Evolutionary conservation across 1,140 invertebrate genomes (phyloP), one percentile per base, ranked within the genome.

Genomic region (Drosophila subpulchrella): DNA sequence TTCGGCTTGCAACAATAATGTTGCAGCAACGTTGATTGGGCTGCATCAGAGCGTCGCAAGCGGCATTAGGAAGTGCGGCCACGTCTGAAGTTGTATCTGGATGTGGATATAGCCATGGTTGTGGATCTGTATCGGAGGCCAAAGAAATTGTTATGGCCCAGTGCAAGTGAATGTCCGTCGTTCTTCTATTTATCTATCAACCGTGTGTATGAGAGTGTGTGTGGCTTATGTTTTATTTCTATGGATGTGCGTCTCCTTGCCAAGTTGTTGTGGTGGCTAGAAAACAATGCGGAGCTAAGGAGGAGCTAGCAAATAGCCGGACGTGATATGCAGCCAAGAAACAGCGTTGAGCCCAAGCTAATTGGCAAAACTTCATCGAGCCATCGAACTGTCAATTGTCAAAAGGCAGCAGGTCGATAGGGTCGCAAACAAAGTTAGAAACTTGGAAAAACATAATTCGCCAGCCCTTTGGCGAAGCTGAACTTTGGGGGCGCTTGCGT

Each of bases 341-440:
- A 57, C 17, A 11, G 57, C 32, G 51, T 15, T 66, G 15, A 48
- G 55, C 48, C 38, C 55, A 41, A 48, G 60, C 79, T 88, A 88
- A 89, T 88, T 88, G 79, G 84, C 32, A 36, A 75, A 79, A 81
- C 61, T 75, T 86, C 62, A 58, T 63, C 66, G 61, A 63, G 38
- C 72, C 72, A 75, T 75, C 71, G 61, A 86, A 88, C 75, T 88
- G 83, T 79, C 82, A 86, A 85, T 85, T 85, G 81, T 77, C 61
- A 81, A 74, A 71, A 60, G 59, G 58, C 56, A 71, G 51, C 66
- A 61, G 73, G 55, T 67, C 55, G 59, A 68, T 50, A 51, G 42
- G 63, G 62, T 32, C 74, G 59, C 51, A 74, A 85, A 83, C 81
- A 70, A 62, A 73, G 57, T 75, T 73, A 70, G 67, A 59, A 84